These are phyloP conservation scores for Actinostola sp. DNA, from an alignment of 92 coral and sea anemone genomes.

Conservation along the genomic window DNA sequence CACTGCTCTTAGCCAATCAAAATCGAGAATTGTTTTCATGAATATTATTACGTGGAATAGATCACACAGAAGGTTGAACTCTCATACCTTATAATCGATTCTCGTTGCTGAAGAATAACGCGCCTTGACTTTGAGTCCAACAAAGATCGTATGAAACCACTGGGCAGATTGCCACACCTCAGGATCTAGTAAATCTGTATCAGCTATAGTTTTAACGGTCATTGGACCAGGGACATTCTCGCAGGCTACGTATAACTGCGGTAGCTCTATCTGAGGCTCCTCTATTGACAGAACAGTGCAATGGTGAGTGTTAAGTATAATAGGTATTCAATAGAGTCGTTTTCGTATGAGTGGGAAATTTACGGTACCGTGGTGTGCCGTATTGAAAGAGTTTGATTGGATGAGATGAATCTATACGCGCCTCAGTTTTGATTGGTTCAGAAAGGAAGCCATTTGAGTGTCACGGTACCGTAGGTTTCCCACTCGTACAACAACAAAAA, in stretches of 20 bases:
- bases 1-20: too few species aligned
- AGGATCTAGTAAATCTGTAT: constrained; percentile 40
- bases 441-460: too few species aligned
- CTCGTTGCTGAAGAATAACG: constrained; percentile 12
- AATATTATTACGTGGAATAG: neutral
- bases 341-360: too few species aligned
- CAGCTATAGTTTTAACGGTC: constrained; percentile 37
- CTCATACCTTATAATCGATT: neutral
- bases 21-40: too few species aligned
- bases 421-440: too few species aligned
- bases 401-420: too few species aligned
- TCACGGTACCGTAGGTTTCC: neutral
- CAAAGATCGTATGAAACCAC: constrained; percentile 37
- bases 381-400: too few species aligned
- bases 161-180: constrained; percentile 37
- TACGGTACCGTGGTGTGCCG: too few species aligned
- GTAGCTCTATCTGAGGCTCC: constrained; percentile 75
- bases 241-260: constrained; percentile 67
- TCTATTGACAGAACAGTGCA: constrained; percentile 51
- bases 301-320: too few species aligned
- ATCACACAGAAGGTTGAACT: neutral
- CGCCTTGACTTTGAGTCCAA: constrained; percentile 3
- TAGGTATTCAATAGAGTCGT: too few species aligned
- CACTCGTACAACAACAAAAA: neutral
- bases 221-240: constrained; percentile 38